Evolutionary conservation across 92 coral and sea anemone genomes (phyloP).

Genomic region (Parazoanthus atlanticus): DNA sequence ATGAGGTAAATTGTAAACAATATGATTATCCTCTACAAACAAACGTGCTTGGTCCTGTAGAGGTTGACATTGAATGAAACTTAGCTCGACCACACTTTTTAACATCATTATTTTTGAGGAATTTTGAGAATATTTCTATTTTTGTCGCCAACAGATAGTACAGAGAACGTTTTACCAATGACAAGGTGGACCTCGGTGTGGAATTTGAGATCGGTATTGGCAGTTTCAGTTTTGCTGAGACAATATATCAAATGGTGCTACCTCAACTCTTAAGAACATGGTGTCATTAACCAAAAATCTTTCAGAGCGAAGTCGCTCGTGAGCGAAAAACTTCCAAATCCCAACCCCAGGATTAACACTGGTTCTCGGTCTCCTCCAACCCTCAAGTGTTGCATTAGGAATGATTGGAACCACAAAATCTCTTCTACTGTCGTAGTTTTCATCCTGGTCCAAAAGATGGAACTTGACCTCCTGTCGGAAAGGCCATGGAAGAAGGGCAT

Average conservation of each 20-base stretch:
- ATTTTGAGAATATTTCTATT: too few relatives aligned
- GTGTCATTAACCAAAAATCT: constrained; percentile 7
- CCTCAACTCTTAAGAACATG: not conserved
- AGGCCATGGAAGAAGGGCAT: constrained; percentile 4
- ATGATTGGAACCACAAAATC: not conserved
- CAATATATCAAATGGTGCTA: not conserved
- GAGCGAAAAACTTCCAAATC: not conserved
- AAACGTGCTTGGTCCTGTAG: too few relatives aligned
- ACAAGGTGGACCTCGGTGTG: too few relatives aligned
- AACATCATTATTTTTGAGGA: too few relatives aligned
- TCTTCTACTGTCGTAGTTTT: not conserved
- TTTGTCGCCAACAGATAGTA: too few relatives aligned
- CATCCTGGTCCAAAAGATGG: not conserved
- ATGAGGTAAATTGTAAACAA: too few relatives aligned
- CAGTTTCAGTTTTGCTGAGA: not conserved
- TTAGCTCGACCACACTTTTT: too few relatives aligned
- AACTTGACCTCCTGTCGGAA: not conserved
- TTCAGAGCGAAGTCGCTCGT: not conserved
- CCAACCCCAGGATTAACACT: not conserved
- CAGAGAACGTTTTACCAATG: not conserved
- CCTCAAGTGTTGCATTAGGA: not conserved
- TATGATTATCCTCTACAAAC: too few relatives aligned
- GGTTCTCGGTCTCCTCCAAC: not conserved
- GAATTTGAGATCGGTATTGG: too few relatives aligned
- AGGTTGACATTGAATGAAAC: too few relatives aligned